These are phyloP conservation scores for Drosophila trichaetosa DNA, from an alignment of 2,888 invertebrate genomes.

Conservation along the genomic window DNA sequence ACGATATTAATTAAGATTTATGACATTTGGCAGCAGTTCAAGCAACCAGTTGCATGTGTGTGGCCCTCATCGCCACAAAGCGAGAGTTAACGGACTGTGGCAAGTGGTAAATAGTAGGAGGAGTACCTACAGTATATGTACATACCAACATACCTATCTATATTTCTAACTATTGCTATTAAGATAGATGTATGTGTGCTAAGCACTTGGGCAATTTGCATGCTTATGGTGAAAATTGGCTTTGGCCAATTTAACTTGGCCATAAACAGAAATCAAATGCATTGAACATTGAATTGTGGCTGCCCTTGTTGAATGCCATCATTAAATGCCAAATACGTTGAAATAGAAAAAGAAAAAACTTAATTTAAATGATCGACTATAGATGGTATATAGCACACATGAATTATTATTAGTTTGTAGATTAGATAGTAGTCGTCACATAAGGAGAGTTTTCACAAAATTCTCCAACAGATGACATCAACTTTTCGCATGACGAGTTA, in stretches of 20 bases:
- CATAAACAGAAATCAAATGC: conserved; percentile 52
- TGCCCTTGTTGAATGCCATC: conserved; percentile 43
- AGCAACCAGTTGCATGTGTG: conserved; percentile 48
- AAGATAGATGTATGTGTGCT: conserved; percentile 10
- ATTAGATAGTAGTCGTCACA: neutral
- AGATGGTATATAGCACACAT: conserved; percentile 2
- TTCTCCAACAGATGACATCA: conserved; percentile 40
- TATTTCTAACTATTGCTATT: neutral
- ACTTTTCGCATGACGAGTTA: conserved; percentile 23
- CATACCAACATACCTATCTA: conserved; percentile 7
- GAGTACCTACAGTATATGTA: conserved; percentile 14
- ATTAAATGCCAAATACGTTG: conserved; percentile 40
- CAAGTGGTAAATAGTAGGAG: conserved; percentile 3
- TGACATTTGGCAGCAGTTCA: conserved; percentile 63
- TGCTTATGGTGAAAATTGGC: conserved; percentile 59
- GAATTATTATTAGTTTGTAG: neutral
- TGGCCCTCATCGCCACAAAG: conserved; percentile 32
- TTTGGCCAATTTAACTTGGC: conserved; percentile 56
- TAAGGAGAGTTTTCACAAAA: conserved; percentile 5
- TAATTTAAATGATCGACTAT: conserved; percentile 17
- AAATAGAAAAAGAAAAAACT: neutral
- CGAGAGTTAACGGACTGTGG: conserved; percentile 21
- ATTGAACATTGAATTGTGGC: conserved; percentile 50
- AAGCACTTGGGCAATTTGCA: conserved; percentile 57
- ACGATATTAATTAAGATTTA: conserved; percentile 75